Percentiles rank a stretch among this genome's conserved stretches.
Conservation (phyloP, 2,888 invertebrate genomes). For the Apotomis capreana region DNA sequence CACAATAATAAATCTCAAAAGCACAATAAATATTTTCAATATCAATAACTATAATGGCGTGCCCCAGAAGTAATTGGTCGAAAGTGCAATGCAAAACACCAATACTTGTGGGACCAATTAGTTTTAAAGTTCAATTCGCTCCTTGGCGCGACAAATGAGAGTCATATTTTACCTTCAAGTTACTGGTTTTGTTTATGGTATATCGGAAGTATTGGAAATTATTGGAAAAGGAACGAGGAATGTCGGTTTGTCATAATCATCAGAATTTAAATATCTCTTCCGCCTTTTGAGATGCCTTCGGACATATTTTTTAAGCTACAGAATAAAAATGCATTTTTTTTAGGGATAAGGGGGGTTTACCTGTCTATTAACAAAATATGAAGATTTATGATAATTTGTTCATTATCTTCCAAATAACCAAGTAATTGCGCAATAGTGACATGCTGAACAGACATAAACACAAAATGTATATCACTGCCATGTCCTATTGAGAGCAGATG, state of each 20-base stretch:
- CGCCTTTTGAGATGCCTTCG: too few species aligned
- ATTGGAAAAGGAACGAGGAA: not conserved
- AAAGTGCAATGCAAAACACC: not conserved
- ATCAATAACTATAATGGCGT: conserved; percentile 38
- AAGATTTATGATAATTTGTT: too few species aligned
- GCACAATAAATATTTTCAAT: conserved; percentile 31
- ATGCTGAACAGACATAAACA: too few species aligned
- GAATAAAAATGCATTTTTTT: too few species aligned
- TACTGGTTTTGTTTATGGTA: conserved; percentile 21
- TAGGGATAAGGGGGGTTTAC: too few species aligned
- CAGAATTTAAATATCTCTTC: not conserved
- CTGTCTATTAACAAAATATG: too few species aligned
- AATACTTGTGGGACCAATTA: not conserved
- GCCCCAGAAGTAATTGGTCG: not conserved
- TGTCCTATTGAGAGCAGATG: too few species aligned
- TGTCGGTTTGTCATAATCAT: conserved; percentile 18
- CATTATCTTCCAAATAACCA: too few species aligned
- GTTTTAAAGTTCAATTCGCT: conserved; percentile 14
- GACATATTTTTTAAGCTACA: too few species aligned
- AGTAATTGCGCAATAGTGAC: too few species aligned
- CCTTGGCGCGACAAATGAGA: conserved; percentile 46
- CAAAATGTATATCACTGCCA: too few species aligned
- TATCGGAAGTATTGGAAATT: conserved; percentile 16
- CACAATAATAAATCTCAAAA: conserved; percentile 21
- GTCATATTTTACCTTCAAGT: conserved; percentile 46